Percentiles rank a stretch among this genome's conserved stretches.
phyloP scores from a whole-genome alignment of 30 jellyfish, hydroid and myxozoan species.

The Turritopsis dohrnii region DNA sequence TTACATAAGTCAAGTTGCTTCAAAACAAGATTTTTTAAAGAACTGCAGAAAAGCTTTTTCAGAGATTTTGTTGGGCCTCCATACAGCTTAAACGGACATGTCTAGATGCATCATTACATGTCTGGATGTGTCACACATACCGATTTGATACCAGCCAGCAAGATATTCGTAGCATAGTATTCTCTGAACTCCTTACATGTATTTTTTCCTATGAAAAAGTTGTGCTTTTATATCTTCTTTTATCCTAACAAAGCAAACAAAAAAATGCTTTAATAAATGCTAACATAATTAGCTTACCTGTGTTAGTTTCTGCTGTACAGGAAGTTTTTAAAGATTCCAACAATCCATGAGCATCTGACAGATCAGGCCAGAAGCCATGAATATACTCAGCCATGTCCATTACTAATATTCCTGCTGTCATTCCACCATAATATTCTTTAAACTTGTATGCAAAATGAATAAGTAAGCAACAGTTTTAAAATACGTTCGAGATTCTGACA shows the following conservation, averaged over 20 bases:
- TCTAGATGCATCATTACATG: no score
- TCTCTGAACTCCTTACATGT: slow-evolving; percentile 23
- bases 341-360: slow-evolving; percentile 29
- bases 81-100: no score
- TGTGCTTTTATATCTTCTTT: no score
- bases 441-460: not conserved
- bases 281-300: no score
- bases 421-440: slow-evolving; percentile 15
- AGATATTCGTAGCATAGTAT: slow-evolving; percentile 14
- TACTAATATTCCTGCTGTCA: slow-evolving; percentile 34
- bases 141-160: slow-evolving; percentile 28
- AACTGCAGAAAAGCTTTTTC: no score
- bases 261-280: not conserved
- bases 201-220: not conserved
- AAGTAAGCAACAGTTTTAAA: not conserved
- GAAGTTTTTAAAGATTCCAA: slow-evolving; percentile 19
- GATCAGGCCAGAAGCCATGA: slow-evolving; percentile 41
- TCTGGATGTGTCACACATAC: slow-evolving; percentile 3
- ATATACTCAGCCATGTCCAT: slow-evolving; percentile 23
- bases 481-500: no score
- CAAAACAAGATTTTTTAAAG: no score
- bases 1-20: no score
- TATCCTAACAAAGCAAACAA: no score
- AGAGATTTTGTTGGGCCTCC: no score
- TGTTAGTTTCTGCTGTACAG: not conserved